Conservation (phyloP, 2,113 vertebrate genomes). For the Donacobius atricapilla region DNA sequence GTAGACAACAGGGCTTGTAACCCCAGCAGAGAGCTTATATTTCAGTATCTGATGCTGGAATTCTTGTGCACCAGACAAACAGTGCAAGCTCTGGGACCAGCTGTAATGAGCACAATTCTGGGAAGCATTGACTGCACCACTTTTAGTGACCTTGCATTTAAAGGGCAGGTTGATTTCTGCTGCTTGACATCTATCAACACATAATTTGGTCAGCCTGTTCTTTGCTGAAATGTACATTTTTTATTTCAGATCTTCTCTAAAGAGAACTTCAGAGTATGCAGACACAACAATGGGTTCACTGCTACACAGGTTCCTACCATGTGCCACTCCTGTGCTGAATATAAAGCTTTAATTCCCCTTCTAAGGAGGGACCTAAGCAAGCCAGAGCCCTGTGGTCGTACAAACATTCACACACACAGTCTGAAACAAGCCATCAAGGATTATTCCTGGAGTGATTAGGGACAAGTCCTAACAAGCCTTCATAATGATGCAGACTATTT, state of each 20-base stretch:
- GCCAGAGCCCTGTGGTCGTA: neutral
- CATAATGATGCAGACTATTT: constrained; percentile 67
- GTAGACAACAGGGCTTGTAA: neutral
- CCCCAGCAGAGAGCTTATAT: neutral
- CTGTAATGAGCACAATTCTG: neutral
- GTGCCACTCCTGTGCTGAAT: neutral
- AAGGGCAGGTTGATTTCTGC: constrained; percentile 14
- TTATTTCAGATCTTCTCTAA: neutral
- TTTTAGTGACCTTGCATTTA: constrained; percentile 16
- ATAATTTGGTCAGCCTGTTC: neutral
- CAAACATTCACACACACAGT: neutral
- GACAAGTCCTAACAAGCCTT: constrained; percentile 67
- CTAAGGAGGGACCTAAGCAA: neutral
- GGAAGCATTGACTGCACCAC: neutral
- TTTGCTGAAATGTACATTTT: neutral
- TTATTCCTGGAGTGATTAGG: constrained; percentile 68
- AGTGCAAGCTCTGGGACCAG: neutral
- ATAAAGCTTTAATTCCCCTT: neutral
- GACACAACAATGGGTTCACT: neutral
- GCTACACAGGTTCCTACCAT: neutral
- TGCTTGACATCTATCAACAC: neutral
- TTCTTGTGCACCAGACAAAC: neutral
- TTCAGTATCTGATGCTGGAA: neutral
- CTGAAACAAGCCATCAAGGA: constrained; percentile 51
- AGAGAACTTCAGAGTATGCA: neutral